These are phyloP conservation scores for Boulengeromyrus knoepffleri DNA, from an alignment of 2,113 vertebrate genomes.

Conservation along the genomic window DNA sequence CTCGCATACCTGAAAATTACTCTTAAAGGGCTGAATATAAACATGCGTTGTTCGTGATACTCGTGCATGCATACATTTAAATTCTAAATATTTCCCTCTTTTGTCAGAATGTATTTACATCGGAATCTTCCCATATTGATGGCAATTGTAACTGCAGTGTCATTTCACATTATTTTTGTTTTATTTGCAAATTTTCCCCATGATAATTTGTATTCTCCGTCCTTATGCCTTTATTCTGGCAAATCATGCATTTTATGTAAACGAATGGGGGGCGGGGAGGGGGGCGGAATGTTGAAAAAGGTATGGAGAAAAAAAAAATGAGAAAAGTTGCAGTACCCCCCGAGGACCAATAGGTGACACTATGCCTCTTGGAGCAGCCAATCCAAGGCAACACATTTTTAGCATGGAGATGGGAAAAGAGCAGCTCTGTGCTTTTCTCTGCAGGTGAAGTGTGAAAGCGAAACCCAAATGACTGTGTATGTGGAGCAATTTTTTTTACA, in stretches of 20 bases:
- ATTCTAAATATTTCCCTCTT: conserved; percentile 7
- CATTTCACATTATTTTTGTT: conserved; percentile 4
- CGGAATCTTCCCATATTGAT: background rate
- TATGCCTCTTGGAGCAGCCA: conserved; percentile 20
- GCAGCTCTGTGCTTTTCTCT: conserved; percentile 25
- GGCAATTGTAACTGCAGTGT: background rate
- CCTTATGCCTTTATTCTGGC: background rate
- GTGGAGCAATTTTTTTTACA: background rate
- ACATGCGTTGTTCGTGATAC: background rate
- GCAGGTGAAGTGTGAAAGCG: background rate
- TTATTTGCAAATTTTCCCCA: background rate
- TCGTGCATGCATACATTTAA: background rate
- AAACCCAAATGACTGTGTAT: conserved; percentile 12
- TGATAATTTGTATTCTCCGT: conserved; percentile 15
- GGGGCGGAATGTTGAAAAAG: background rate
- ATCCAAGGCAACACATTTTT: background rate
- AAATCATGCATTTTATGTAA: background rate
- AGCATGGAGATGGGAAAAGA: background rate
- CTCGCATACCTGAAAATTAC: background rate
- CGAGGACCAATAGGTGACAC: conserved; percentile 28
- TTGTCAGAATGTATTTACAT: background rate
- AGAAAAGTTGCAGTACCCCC: background rate
- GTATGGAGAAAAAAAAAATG: background rate
- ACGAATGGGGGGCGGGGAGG: background rate
- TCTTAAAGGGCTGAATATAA: conserved; percentile 4